Evolutionary conservation across 2,113 vertebrate genomes (phyloP), one percentile per base, ranked within the genome.

Genomic region (Porphyrio hochstetteri): DNA sequence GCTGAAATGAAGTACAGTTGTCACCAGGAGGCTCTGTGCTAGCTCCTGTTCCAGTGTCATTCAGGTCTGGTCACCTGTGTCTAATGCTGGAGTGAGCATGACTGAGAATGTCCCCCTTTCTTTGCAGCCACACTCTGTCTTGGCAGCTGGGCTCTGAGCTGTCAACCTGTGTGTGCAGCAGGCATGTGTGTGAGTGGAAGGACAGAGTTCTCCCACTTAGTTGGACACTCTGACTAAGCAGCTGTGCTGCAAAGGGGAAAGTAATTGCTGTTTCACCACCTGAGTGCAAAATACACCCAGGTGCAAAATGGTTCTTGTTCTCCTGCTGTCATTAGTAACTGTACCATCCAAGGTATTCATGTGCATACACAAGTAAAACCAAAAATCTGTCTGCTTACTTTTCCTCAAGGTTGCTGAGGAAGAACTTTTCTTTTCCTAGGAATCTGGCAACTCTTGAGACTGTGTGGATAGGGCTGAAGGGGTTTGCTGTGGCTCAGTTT

Each of bases 81-180:
- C 64, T 16, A 14, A 18, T n/a, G 77, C 16, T 12, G 7, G 11
- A 7, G 4, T 13, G 27, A 23, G 31, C 14, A 16, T 28, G 25
- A 28, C 38, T 10, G 20, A 53, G 31, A 46, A 40, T 0, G 3
- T 55, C 1, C n/a, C n/a, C 29, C 35, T 72, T 48, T 56, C 35
- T 71, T 42, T 56, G 42, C 61, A 57, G 60, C 74, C 63, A 11
- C 8, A 0, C 5, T 1, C 21, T 78, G 38, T 33, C 16, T 33
- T 35, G 25, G 38, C 38, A 36, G 67, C 28, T n/a, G n/a, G n/a
- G 35, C 42, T 50, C 76, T n/a, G 72, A 52, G 55, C 42, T 25
- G 2, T 27, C n/a, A 77, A 2, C 3, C 42, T 36, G 28, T 19
- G 15, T 3, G 0, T 1, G 2, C 31, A 11, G 63, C 38, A 29